Conservation (phyloP, 2,888 invertebrate genomes). For the Epistrophe grossulariae region DNA sequence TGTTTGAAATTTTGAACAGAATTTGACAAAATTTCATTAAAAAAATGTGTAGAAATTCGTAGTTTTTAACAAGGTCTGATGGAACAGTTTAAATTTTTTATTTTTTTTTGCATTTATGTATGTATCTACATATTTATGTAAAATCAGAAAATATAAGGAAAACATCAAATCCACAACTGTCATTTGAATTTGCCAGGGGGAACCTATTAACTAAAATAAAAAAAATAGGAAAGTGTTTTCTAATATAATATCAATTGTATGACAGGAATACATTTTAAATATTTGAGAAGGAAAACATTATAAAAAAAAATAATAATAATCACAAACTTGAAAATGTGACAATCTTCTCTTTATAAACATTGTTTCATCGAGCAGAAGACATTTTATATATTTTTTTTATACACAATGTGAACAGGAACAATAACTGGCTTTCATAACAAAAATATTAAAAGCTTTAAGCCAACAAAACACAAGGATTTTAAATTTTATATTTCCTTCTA, state of each 20-base stretch:
- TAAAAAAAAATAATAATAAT: background rate
- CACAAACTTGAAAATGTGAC: background rate
- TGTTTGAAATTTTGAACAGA: too few relatives aligned
- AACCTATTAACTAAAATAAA: background rate
- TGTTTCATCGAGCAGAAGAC: slow-evolving; percentile 18
- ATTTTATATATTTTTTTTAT: background rate
- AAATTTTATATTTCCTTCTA: background rate
- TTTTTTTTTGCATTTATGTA: too few relatives aligned
- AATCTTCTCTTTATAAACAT: slow-evolving; percentile 17
- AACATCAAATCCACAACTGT: background rate
- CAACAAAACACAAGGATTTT: slow-evolving; percentile 22
- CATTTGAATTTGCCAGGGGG: background rate
- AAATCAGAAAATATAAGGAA: background rate
- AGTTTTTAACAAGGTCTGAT: too few relatives aligned
- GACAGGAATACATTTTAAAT: background rate
- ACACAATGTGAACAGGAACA: slow-evolving; percentile 20
- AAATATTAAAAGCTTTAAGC: slow-evolving; percentile 62
- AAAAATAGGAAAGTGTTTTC: background rate
- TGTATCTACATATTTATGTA: too few relatives aligned
- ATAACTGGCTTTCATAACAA: slow-evolving; percentile 56
- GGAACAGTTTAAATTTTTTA: too few relatives aligned
- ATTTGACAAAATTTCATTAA: too few relatives aligned
- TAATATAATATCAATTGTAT: background rate
- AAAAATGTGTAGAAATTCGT: too few relatives aligned
- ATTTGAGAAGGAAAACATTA: background rate